Percentiles rank a stretch among this genome's conserved stretches.
phyloP scores from a whole-genome alignment of 2,888 invertebrate species.

The Hartigia nigra region DNA sequence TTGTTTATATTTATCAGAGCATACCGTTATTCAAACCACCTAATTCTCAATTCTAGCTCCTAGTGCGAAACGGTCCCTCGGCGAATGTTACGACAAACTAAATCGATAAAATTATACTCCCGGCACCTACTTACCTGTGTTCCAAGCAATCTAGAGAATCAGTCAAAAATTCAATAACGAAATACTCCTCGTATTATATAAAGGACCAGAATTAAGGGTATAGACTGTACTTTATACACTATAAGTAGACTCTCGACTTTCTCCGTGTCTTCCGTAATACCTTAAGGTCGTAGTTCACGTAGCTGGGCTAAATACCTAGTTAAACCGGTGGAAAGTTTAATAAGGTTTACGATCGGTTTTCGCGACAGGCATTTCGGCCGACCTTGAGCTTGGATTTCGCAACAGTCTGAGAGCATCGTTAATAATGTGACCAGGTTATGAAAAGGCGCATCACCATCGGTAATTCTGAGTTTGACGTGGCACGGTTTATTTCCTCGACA shows the following conservation, averaged over 20 bases:
- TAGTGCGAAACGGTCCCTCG: slow-evolving; percentile 26
- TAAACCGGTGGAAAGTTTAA: background rate
- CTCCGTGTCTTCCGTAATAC: background rate
- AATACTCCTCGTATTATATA: background rate
- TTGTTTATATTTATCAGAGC: background rate
- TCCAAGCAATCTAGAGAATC: background rate
- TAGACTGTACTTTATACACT: background rate
- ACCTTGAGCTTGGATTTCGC: background rate
- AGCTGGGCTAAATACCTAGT: background rate
- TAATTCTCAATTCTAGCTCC: background rate
- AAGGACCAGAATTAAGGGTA: background rate
- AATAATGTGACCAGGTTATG: background rate
- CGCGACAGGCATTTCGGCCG: background rate
- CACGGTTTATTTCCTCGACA: background rate
- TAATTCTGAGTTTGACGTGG: background rate
- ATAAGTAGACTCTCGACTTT: background rate
- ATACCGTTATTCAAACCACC: background rate
- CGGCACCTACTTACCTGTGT: slow-evolving; percentile 1
- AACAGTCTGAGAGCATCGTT: background rate
- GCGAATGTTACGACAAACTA: slow-evolving; percentile 30
- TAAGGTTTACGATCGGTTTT: background rate
- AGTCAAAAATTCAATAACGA: background rate
- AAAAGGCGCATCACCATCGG: background rate
- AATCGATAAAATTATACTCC: slow-evolving; percentile 28
- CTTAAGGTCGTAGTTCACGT: background rate